These are phyloP conservation scores for Drosophila teissieri DNA, from an alignment of 1,140 invertebrate genomes.

Conservation along the genomic window DNA sequence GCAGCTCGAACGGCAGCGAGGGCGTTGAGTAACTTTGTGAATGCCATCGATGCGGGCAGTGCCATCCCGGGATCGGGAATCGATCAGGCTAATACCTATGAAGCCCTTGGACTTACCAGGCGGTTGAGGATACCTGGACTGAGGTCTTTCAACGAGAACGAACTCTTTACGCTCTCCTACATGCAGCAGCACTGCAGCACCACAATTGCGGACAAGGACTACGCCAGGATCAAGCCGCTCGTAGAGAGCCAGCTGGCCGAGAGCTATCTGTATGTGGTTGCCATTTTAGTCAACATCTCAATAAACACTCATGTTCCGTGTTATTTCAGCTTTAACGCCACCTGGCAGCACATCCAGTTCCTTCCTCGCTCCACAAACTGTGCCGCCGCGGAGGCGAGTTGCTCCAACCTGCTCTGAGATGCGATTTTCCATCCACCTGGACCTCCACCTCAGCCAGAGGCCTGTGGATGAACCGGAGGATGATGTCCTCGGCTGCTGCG, in stretches of 20 bases:
- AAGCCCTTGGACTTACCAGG: slow-evolving; percentile 65
- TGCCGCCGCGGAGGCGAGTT: slow-evolving; percentile 61
- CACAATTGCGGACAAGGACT: slow-evolving; percentile 78
- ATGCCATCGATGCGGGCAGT: slow-evolving; percentile 68
- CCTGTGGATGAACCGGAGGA: slow-evolving; percentile 40
- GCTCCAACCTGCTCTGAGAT: slow-evolving; percentile 76
- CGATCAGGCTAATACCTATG: slow-evolving; percentile 72
- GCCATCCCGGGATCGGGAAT: slow-evolving; percentile 74
- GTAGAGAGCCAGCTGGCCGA: slow-evolving; percentile 77
- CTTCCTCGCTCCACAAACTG: slow-evolving; percentile 76
- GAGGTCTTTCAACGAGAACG: slow-evolving; percentile 78
- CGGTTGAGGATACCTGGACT: slow-evolving; percentile 69
- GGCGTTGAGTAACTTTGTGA: slow-evolving; percentile 68
- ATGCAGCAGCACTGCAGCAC: slow-evolving; percentile 84
- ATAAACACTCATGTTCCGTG: not conserved
- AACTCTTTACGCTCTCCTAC: slow-evolving; percentile 76
- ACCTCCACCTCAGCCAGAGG: slow-evolving; percentile 11
- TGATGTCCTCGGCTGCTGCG: slow-evolving; percentile 20
- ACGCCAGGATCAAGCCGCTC: slow-evolving; percentile 79
- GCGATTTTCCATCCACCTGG: slow-evolving; percentile 16
- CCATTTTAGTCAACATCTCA: not conserved
- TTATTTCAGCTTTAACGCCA: slow-evolving; percentile 74
- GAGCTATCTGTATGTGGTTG: slow-evolving; percentile 64
- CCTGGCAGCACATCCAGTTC: slow-evolving; percentile 83
- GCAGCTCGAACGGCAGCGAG: slow-evolving; percentile 71